Evolutionary conservation across 2,113 vertebrate genomes (phyloP).

Genomic region (Rattus rattus): DNA sequence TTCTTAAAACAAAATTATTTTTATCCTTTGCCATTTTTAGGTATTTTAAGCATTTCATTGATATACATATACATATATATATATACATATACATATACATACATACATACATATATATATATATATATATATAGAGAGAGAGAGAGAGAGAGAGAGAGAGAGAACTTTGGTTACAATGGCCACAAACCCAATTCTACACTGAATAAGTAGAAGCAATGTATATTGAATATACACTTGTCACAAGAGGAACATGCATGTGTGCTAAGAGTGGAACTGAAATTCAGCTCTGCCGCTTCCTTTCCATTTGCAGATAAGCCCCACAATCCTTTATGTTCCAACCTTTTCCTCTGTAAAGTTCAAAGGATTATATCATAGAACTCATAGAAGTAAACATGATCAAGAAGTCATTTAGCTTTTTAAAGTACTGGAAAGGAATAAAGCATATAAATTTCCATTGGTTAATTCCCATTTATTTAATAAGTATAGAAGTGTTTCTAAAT

Average conservation of each 20-base stretch:
- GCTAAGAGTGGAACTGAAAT: not conserved
- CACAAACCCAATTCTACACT: not conserved
- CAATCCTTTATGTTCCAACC: not conserved
- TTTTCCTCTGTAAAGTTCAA: not conserved
- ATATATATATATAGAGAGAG: no score
- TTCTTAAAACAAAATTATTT: not conserved
- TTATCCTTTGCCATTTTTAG: not conserved
- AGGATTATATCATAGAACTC: not conserved
- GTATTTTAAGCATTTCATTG: not conserved
- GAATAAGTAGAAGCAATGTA: not conserved
- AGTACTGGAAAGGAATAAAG: not conserved
- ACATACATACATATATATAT: no score
- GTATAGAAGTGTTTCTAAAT: not conserved
- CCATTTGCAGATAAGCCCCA: not conserved
- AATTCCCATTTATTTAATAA: not conserved
- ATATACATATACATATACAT: no score
- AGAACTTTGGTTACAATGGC: not conserved
- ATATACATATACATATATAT: no score
- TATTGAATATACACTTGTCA: not conserved
- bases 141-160: not conserved
- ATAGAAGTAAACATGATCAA: not conserved
- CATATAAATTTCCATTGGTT: conserved; percentile 3
- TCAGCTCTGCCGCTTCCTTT: not conserved
- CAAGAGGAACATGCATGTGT: not conserved
- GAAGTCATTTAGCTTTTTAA: not conserved